Conservation (phyloP, 2,888 invertebrate species). For the Drosophila glabriapex region DNA sequence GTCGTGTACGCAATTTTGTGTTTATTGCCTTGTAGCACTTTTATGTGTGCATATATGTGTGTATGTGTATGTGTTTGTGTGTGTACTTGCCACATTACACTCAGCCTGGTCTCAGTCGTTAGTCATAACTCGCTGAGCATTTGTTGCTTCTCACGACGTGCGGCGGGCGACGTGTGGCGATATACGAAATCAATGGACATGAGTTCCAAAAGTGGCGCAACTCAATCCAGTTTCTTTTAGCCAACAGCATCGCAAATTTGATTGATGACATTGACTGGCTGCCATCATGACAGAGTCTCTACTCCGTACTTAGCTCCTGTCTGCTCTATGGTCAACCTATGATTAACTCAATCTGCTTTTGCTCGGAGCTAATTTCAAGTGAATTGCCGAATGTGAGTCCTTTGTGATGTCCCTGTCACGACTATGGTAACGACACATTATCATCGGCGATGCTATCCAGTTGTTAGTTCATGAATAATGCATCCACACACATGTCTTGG, state of each 20-base stretch:
- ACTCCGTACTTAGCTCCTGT: conserved; percentile 13
- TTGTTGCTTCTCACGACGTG: conserved; percentile 47
- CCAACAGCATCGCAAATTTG: conserved; percentile 49
- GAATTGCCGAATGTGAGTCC: conserved; percentile 45
- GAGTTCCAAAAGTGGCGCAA: conserved; percentile 10
- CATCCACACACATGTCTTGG: conserved; percentile 26
- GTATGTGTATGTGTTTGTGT: conserved; percentile 1
- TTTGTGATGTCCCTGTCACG: conserved; percentile 37
- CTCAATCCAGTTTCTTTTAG: conserved; percentile 47
- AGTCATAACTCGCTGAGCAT: conserved; percentile 47
- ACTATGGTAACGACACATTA: conserved; percentile 50
- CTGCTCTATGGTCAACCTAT: conserved; percentile 56
- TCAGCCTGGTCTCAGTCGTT: conserved; percentile 26
- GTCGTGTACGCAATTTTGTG: conserved; percentile 71
- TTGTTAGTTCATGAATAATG: conserved; percentile 66
- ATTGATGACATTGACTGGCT: conserved; percentile 69
- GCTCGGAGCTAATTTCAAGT: conserved; percentile 51
- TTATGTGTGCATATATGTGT: conserved; percentile 36
- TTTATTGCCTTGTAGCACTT: conserved; percentile 69
- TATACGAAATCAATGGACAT: conserved; percentile 44
- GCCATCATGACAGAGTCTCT: conserved; percentile 34
- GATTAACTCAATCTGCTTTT: conserved; percentile 70
- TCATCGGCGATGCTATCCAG: conserved; percentile 44
- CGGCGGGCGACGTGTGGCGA: conserved; percentile 11
- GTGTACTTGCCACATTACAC: conserved; percentile 31